Conservation (phyloP, 2,113 vertebrate species). For the Tenebrosternarchus preto region DNA sequence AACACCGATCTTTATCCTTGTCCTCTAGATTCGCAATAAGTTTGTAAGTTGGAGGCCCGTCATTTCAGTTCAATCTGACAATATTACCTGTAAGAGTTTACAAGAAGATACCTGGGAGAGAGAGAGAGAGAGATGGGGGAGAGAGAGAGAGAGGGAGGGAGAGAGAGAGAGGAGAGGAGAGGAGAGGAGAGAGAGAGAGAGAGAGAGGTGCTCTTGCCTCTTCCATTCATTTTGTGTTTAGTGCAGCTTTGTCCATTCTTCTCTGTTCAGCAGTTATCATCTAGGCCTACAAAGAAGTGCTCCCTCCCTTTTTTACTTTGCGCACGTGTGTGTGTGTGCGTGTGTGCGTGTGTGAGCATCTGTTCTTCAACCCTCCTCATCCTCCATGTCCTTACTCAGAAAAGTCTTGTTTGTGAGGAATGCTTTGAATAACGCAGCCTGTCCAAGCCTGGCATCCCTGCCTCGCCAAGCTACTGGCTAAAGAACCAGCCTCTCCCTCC, state of each 20-base stretch:
- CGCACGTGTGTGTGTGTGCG: neutral
- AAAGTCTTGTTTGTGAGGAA: conserved; percentile 48
- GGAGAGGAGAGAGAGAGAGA: neutral
- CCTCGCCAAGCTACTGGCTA: conserved; percentile 72
- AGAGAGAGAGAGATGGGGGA: conserved; percentile 16
- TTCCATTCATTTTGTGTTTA: conserved; percentile 22
- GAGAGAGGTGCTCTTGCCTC: neutral
- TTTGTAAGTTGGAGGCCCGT: conserved; percentile 65
- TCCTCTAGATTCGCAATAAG: conserved; percentile 77
- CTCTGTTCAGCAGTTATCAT: conserved; percentile 8
- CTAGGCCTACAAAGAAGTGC: too few relatives aligned
- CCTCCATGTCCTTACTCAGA: conserved; percentile 5
- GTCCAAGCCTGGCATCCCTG: conserved; percentile 73
- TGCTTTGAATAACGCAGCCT: conserved; percentile 84
- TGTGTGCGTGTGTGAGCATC: neutral
- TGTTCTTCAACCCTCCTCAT: neutral
- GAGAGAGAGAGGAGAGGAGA: neutral
- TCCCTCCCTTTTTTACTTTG: neutral
- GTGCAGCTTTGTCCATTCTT: neutral
- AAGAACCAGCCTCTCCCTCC: neutral
- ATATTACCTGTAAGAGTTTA: conserved; percentile 62
- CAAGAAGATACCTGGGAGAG: conserved; percentile 62
- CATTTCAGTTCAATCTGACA: conserved; percentile 64
- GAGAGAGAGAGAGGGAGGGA: neutral
- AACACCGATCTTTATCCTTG: conserved; percentile 77